A percentile compares a stretch with the other conserved stretches of the same genome.
Conservation (phyloP, 2,888 invertebrate species). For the Athripsodes cinereus region DNA sequence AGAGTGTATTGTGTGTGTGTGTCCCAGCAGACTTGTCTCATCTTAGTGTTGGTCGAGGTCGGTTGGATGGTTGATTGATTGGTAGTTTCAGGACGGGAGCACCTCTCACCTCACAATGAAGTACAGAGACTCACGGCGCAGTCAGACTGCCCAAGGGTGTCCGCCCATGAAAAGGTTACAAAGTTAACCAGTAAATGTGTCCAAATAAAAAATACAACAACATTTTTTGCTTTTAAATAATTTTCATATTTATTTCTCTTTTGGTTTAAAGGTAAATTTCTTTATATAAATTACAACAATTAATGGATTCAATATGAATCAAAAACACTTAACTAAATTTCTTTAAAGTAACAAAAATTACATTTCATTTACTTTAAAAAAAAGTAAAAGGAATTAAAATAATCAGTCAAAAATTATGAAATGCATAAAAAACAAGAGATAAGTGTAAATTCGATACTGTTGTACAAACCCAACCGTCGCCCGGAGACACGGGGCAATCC, state of each 20-base stretch:
- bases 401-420: constrained; percentile 6
- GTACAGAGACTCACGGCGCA: too few species aligned
- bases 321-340: constrained; percentile 12
- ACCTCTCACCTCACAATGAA: background rate
- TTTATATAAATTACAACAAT: constrained; percentile 5
- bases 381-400: background rate
- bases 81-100: background rate
- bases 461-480: constrained; percentile 9
- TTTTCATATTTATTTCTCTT: constrained; percentile 4
- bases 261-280: background rate
- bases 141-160: too few species aligned
- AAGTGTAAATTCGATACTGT: constrained; percentile 23
- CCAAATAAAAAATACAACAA: constrained; percentile 9
- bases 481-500: background rate
- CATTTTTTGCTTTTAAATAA: constrained; percentile 6
- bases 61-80: too few species aligned
- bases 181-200: constrained; percentile 13
- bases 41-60: too few species aligned
- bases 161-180: constrained; percentile 21
- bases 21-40: too few species aligned
- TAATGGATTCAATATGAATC: constrained; percentile 26
- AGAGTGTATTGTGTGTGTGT: too few species aligned
- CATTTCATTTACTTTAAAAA: constrained; percentile 5
- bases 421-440: constrained; percentile 11
- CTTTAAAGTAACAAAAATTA: constrained; percentile 5